Percentiles rank a stretch among this genome's conserved stretches.
These are phyloP conservation scores for Eristalis tenax DNA, from an alignment of 2,888 invertebrate genomes.

Conservation along the genomic window DNA sequence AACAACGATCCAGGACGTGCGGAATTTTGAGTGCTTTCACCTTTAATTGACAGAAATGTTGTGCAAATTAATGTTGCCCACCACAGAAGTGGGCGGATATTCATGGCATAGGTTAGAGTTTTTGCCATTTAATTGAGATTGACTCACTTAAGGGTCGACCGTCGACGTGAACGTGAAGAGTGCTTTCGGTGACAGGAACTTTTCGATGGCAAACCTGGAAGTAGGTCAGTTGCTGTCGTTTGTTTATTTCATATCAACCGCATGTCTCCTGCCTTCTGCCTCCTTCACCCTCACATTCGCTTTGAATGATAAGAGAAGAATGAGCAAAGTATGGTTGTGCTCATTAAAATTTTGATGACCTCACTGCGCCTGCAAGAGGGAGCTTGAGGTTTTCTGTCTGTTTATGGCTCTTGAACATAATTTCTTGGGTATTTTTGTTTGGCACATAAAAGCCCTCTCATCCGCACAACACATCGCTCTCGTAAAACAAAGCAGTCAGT, in stretches of 20 bases:
- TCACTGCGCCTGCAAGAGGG: background rate
- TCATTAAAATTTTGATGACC: background rate
- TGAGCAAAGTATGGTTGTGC: background rate
- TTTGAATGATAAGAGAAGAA: background rate
- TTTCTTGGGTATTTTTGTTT: background rate
- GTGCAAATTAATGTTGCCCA: conserved; percentile 16
- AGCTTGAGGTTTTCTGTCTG: background rate
- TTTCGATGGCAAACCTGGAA: background rate
- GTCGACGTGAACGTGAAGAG: background rate
- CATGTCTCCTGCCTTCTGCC: background rate
- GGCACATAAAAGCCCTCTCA: background rate
- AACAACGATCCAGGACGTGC: background rate
- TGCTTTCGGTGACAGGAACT: background rate
- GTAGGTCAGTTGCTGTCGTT: background rate
- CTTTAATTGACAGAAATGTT: conserved; percentile 22
- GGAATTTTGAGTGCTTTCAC: conserved; percentile 20
- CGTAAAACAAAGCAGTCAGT: background rate
- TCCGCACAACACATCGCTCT: background rate
- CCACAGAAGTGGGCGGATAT: background rate
- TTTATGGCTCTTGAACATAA: background rate
- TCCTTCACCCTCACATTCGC: too few species aligned
- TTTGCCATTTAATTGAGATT: conserved; percentile 26
- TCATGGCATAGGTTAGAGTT: background rate
- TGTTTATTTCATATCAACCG: background rate
- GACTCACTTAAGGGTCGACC: background rate